Percentiles rank a stretch among this genome's conserved stretches.
Evolutionary conservation across 1,140 invertebrate species (phyloP).

Genomic region (Sycophila sp.): DNA sequence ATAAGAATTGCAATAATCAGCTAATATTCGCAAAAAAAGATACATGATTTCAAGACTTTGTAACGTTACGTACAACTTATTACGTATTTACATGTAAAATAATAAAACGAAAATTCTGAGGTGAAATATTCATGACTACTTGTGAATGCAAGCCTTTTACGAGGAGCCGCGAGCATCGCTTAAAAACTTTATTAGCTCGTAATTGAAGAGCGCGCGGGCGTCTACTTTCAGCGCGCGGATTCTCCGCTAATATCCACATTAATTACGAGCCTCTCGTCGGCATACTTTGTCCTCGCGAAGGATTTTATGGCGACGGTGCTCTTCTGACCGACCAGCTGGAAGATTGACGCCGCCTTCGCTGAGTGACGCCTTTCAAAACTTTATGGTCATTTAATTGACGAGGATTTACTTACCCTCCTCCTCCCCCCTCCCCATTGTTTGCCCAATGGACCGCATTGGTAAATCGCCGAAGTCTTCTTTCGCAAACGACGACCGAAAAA

Average conservation of each 20-base stretch:
- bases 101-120: no score
- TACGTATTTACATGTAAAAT: no score
- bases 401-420: neutral
- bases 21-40: no score
- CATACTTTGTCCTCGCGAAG: constrained; percentile 10
- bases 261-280: constrained; percentile 1
- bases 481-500: no score
- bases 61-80: no score
- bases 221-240: neutral
- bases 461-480: constrained; percentile 25
- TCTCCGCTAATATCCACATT: constrained; percentile 13
- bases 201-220: constrained; percentile 5
- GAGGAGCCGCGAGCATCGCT: neutral
- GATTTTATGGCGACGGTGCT: constrained; percentile 4
- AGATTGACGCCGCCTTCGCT: constrained; percentile 15
- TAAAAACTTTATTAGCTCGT: constrained; percentile 30
- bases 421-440: neutral
- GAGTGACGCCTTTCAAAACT: constrained; percentile 11
- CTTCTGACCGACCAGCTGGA: neutral
- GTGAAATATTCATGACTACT: no score
- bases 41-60: no score
- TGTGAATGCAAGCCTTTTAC: no score
- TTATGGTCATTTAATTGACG: constrained; percentile 25
- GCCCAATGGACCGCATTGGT: neutral
- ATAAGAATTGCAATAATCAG: no score